Evolutionary conservation across 2,113 vertebrate species (phyloP).

Genomic region (Hydrolagus affinis): DNA sequence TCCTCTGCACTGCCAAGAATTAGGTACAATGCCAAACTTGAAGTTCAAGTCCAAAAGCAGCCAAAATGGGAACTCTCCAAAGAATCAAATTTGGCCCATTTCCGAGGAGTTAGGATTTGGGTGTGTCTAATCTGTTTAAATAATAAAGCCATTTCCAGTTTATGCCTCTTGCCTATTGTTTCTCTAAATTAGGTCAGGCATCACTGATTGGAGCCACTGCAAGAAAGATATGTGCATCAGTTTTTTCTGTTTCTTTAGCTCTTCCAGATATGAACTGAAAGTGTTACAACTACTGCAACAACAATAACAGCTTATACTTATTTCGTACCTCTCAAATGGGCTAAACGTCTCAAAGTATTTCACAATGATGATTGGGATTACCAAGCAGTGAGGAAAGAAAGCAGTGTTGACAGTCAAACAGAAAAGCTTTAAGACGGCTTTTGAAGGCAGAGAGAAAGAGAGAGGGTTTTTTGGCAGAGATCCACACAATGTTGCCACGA

Average conservation of each 20-base stretch:
- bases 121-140: slow-evolving; percentile 25
- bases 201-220: not conserved
- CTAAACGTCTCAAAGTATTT: too few species aligned
- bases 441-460: too few species aligned
- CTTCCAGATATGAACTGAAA: not conserved
- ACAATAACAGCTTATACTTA: too few species aligned
- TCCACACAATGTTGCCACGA: too few species aligned
- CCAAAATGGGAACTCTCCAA: slow-evolving; percentile 10
- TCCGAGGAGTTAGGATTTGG: not conserved
- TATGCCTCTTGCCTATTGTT: not conserved
- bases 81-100: slow-evolving; percentile 18
- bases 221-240: not conserved
- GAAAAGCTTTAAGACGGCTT: too few species aligned
- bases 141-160: not conserved
- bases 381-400: too few species aligned
- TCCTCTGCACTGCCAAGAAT: slow-evolving; percentile 5
- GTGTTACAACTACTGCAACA: too few species aligned
- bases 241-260: not conserved
- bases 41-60: slow-evolving; percentile 21
- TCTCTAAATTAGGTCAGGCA: not conserved
- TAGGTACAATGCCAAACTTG: slow-evolving; percentile 20
- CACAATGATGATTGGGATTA: too few species aligned
- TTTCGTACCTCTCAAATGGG: too few species aligned
- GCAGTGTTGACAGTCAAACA: too few species aligned
- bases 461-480: too few species aligned